Evolutionary conservation across 2,113 vertebrate genomes (phyloP), one percentile per base, ranked within the genome.

Genomic region (Corapipo altera): DNA sequence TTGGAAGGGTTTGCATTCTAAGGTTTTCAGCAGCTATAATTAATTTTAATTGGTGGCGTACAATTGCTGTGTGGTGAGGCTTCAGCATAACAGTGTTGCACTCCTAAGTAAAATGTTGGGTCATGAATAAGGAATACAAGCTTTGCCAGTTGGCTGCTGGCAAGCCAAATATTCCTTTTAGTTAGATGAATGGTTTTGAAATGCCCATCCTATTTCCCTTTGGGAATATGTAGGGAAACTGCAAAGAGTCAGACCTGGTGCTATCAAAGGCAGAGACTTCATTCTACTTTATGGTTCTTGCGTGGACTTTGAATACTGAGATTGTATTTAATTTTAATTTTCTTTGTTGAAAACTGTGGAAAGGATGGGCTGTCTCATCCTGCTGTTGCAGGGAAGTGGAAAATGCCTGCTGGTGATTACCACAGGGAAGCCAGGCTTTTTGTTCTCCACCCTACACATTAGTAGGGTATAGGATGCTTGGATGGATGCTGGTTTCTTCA

Each of bases 21-120:
- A 74, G 85, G 72, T 82, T 95, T 96, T 93, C 79, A 92, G 18
- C 69, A 74, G 57, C 76, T 93, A 7, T 89, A 92, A 88, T 94
- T 91, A 91, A 93, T 74, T 81, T 72, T 96, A 92, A 92, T 93
- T 92, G 73, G 69, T 44, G 76, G 37, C 0, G 2, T 37, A 13
- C n/a, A 46, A 15, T 83, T 8, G 72, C 72, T 94, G 35, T 88
- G 85, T 74, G 72, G 57, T 67, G 35, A 89, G 86, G 62, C 39
- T 92, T 87, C 73, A 58, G 54, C 37, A 6, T 37, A 82, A 43
- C 35, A 41, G 23, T 39, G 9, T 33, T 72, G 39, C 13, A 3
- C 79, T 93, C 61, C 12, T 46, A 41, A 94, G 57, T 76, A 49
- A 78, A 91, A 81, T 18, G 28, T 55, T 84, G 13, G 76, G 26